Conservation (phyloP, 2,113 vertebrate species). For the Podiceps cristatus region DNA sequence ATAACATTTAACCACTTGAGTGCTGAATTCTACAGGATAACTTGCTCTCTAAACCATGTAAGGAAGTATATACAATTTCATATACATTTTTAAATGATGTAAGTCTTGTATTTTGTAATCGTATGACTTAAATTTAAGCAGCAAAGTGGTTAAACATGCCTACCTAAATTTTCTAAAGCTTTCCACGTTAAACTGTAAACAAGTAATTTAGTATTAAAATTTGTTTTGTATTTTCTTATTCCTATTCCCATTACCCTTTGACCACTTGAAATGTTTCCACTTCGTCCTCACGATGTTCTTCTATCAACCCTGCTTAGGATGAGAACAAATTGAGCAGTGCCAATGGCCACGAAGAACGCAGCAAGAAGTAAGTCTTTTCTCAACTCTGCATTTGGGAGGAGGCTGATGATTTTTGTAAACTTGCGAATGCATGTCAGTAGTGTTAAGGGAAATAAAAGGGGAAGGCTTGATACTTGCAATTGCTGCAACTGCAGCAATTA, state of each 20-base stretch:
- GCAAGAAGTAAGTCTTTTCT: conserved; percentile 89
- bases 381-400: rapidly evolving
- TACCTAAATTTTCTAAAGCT: conserved; percentile 82
- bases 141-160: conserved; percentile 86
- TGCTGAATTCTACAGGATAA: conserved; percentile 79
- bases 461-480: neutral
- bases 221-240: conserved; percentile 94
- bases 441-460: neutral
- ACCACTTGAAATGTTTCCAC: conserved; percentile 98
- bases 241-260: conserved; percentile 93
- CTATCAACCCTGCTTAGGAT: conserved; percentile 99
- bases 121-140: conserved; percentile 79
- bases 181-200: conserved; percentile 78
- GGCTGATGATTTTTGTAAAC: neutral
- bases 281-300: conserved; percentile 98
- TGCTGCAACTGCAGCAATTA: neutral
- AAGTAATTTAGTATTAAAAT: conserved; percentile 86
- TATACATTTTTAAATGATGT: conserved; percentile 66
- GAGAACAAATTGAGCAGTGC: conserved; percentile 93
- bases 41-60: conserved; percentile 76
- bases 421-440: rapidly evolving
- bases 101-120: conserved; percentile 78
- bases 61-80: conserved; percentile 76
- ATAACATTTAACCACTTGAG: conserved; percentile 80
- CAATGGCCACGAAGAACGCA: conserved; percentile 90